Percentiles rank a stretch among this genome's conserved stretches.
phyloP scores from a whole-genome alignment of 1,140 invertebrate genomes.

The Trichogramma pretiosum region DNA sequence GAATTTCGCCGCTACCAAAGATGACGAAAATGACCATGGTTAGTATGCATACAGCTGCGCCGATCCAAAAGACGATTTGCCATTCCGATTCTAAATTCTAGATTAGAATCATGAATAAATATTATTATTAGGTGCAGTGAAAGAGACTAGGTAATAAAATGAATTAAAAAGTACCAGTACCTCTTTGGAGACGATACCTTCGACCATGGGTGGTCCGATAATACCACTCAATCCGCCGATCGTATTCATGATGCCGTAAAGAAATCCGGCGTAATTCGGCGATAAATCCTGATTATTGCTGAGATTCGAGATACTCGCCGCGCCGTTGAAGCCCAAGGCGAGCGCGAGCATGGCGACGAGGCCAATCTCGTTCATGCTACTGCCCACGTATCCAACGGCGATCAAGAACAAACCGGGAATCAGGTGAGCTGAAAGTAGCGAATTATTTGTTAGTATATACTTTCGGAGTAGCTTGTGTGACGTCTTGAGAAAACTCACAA shows the following conservation, averaged over 20 bases:
- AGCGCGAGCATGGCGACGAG: constrained; percentile 59
- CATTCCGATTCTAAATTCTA: no score
- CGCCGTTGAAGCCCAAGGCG: constrained; percentile 73
- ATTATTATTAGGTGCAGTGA: no score
- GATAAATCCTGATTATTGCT: constrained; percentile 76
- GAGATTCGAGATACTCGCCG: constrained; percentile 67
- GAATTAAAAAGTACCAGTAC: no score
- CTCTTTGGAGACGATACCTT: constrained; percentile 30
- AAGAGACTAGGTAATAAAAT: no score
- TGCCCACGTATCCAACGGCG: constrained; percentile 55
- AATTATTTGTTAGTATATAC: neutral
- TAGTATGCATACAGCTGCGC: constrained; percentile 44
- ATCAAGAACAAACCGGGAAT: constrained; percentile 60
- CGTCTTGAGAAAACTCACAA: constrained; percentile 52
- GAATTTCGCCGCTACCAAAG: constrained; percentile 41
- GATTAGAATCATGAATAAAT: no score
- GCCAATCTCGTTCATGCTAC: constrained; percentile 49
- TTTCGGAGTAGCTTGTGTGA: no score
- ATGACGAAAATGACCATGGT: constrained; percentile 47
- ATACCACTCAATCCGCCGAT: constrained; percentile 57
- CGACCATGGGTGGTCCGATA: constrained; percentile 48
- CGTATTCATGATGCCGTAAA: constrained; percentile 66
- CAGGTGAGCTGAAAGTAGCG: constrained; percentile 52
- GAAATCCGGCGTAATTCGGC: constrained; percentile 65
- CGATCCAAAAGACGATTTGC: constrained; percentile 54